Conservation (phyloP, 2,113 vertebrate genomes). For the Colaptes auratus region DNA sequence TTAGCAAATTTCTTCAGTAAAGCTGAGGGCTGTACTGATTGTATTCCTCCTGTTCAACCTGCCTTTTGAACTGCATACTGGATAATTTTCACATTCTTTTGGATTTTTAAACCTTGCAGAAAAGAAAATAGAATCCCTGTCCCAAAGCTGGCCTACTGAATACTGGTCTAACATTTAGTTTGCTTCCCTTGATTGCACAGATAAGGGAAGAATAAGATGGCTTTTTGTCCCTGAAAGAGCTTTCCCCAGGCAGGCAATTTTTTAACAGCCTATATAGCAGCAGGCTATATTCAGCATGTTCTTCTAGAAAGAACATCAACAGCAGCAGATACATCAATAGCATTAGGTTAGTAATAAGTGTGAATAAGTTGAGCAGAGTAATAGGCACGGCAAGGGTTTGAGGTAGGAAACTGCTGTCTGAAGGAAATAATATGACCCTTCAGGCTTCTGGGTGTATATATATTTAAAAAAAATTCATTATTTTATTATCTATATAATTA, state of each 20-base stretch:
- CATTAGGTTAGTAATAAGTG: background rate
- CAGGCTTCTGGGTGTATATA: background rate
- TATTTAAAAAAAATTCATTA: background rate
- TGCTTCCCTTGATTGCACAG: background rate
- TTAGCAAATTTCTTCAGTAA: background rate
- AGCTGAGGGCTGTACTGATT: background rate
- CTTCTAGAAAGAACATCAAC: background rate
- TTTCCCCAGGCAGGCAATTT: background rate
- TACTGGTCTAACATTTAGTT: background rate
- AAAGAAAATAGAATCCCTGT: background rate
- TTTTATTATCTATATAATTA: background rate
- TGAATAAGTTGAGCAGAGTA: background rate
- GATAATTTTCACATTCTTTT: background rate
- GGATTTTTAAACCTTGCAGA: background rate
- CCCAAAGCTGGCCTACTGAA: background rate
- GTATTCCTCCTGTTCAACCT: background rate
- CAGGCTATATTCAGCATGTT: background rate
- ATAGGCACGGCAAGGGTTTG: background rate
- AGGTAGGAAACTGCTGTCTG: background rate
- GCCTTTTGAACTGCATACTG: background rate
- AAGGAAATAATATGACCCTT: background rate
- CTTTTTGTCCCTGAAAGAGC: background rate
- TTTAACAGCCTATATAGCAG: background rate
- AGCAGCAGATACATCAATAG: background rate
- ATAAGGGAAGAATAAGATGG: background rate